These are phyloP conservation scores for Ceratitis capitata DNA, from an alignment of 1,140 invertebrate genomes.

Conservation along the genomic window DNA sequence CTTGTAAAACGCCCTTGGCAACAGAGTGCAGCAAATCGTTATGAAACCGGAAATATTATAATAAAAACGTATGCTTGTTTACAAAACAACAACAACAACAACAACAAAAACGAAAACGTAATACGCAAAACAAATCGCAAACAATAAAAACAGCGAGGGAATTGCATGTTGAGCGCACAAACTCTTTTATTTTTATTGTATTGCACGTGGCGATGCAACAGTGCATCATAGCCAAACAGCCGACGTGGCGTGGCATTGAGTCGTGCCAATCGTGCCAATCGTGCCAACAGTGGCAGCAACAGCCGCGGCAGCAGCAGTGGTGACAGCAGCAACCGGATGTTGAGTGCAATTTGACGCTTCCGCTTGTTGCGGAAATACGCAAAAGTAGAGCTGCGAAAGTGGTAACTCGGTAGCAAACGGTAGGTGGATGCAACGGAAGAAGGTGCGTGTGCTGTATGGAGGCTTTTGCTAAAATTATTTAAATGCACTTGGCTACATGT, in stretches of 20 bases:
- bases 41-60: background rate
- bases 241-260: background rate
- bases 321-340: background rate
- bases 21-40: background rate
- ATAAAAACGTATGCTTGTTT: conserved; percentile 30
- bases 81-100: background rate
- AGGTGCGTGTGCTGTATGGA: background rate
- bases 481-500: background rate
- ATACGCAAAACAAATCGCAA: background rate
- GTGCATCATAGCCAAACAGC: background rate
- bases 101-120: conserved; percentile 8
- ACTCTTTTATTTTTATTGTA: too few relatives aligned
- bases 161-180: background rate
- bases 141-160: background rate
- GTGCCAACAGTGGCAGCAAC: background rate
- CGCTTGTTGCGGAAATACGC: conserved; percentile 29
- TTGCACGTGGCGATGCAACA: background rate
- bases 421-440: too few relatives aligned
- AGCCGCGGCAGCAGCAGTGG: background rate
- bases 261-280: background rate
- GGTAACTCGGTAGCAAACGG: background rate
- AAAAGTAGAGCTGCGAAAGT: background rate
- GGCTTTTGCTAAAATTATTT: background rate
- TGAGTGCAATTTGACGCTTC: conserved; percentile 27
- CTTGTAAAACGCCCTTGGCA: background rate